These are phyloP conservation scores for Ophion ellenae DNA, from an alignment of 2,888 invertebrate genomes.

Conservation along the genomic window DNA sequence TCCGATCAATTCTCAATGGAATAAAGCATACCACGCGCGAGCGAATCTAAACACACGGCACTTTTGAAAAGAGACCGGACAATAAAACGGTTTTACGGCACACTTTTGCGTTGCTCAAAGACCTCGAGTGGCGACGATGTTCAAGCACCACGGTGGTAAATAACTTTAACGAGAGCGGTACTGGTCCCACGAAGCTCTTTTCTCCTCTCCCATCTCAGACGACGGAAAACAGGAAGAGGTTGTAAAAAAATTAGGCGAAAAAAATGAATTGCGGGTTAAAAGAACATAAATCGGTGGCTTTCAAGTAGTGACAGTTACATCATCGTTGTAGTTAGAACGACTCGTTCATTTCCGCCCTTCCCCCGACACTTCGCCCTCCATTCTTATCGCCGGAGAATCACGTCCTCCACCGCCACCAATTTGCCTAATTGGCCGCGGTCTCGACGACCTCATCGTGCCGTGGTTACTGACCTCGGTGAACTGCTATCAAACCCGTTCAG, in stretches of 20 bases:
- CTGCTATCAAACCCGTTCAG: constrained; percentile 7
- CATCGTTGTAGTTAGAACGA: constrained; percentile 29
- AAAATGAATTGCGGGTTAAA: constrained; percentile 1
- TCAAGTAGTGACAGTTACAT: constrained; percentile 38
- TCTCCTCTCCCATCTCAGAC: background rate
- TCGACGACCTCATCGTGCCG: constrained; percentile 43
- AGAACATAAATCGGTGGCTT: constrained; percentile 19
- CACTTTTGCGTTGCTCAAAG: background rate
- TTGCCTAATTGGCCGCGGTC: constrained; percentile 59
- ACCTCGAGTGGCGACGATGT: background rate
- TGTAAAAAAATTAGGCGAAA: constrained; percentile 1
- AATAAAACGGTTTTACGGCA: constrained; percentile 1
- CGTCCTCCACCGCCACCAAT: constrained; percentile 54
- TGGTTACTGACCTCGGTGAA: constrained; percentile 9
- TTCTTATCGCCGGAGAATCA: constrained; percentile 58
- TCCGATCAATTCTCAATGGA: background rate
- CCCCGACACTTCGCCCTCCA: background rate
- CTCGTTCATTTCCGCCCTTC: constrained; percentile 3
- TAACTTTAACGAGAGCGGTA: constrained; percentile 47
- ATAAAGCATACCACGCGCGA: no score
- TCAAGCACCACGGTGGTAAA: constrained; percentile 16
- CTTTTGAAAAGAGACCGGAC: background rate
- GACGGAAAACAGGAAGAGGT: background rate
- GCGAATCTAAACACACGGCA: background rate
- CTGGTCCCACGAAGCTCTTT: background rate